Evolutionary conservation across 2,797 vertebrate species (phyloP).

Genomic region (Carcharodon carcharias): DNA sequence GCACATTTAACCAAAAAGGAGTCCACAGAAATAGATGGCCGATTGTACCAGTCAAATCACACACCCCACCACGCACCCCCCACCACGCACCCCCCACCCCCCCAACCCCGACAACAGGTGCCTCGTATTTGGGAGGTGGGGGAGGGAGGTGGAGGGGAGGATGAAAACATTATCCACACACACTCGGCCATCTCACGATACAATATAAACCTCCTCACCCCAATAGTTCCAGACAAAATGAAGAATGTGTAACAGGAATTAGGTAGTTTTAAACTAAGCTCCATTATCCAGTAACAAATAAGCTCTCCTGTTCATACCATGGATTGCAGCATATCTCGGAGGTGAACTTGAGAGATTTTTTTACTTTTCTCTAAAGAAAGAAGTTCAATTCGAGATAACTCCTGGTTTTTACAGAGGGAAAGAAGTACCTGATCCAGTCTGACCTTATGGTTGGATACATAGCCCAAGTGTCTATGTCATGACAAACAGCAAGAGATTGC

Average conservation of each 20-base stretch:
- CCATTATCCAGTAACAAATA: neutral
- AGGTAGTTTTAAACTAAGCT: neutral
- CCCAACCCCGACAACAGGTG: neutral
- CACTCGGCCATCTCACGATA: neutral
- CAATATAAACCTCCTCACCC: neutral
- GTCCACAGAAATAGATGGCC: neutral
- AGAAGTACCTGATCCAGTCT: neutral
- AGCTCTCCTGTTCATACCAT: neutral
- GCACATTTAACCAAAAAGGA: neutral
- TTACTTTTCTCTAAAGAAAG: neutral
- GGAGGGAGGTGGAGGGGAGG: too few relatives aligned
- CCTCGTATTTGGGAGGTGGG: neutral
- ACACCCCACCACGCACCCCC: too few relatives aligned
- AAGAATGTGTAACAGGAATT: neutral
- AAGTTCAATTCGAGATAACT: neutral
- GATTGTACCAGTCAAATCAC: neutral
- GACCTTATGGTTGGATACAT: too few relatives aligned
- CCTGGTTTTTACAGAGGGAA: neutral
- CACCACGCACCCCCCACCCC: neutral
- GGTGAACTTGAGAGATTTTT: neutral
- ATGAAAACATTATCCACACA: neutral
- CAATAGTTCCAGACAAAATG: neutral
- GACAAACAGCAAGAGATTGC: neutral
- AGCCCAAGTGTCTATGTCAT: neutral
- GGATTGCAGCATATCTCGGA: neutral